These are phyloP conservation scores for Amiota minor DNA, from an alignment of 2,888 invertebrate genomes.

Conservation along the genomic window DNA sequence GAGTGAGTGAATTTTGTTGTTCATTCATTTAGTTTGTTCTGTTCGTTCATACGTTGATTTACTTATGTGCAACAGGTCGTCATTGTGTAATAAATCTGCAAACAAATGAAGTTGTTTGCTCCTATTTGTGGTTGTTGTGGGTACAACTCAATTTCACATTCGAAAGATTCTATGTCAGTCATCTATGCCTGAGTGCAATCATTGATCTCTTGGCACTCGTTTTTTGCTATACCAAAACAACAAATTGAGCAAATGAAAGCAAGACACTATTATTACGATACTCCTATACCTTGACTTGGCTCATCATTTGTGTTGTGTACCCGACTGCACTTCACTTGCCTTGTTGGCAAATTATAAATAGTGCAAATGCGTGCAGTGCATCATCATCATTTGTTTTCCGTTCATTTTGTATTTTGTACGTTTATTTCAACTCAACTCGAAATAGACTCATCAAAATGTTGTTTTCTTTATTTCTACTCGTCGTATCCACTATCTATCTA, in stretches of 20 bases:
- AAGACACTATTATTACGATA: no score
- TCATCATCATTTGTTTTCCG: slow-evolving; percentile 69
- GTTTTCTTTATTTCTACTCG: not conserved
- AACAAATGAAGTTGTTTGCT: slow-evolving; percentile 70
- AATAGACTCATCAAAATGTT: slow-evolving; percentile 34
- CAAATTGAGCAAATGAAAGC: not conserved
- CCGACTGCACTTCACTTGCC: slow-evolving; percentile 8
- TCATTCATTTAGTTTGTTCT: no score
- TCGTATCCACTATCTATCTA: no score
- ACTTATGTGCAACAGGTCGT: slow-evolving; percentile 11
- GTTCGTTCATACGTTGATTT: no score
- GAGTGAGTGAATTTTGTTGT: not conserved
- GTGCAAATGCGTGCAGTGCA: slow-evolving; percentile 65
- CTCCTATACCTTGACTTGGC: slow-evolving; percentile 13
- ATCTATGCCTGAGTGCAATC: slow-evolving; percentile 48
- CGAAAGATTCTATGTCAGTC: slow-evolving; percentile 51
- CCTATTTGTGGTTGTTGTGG: slow-evolving; percentile 21
- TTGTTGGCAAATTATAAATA: slow-evolving; percentile 59
- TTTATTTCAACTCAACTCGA: slow-evolving; percentile 2
- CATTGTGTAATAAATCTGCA: slow-evolving; percentile 65
- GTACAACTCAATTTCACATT: slow-evolving; percentile 34
- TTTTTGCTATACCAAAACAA: slow-evolving; percentile 36
- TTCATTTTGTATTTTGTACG: not conserved
- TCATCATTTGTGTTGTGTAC: not conserved
- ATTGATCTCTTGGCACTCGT: slow-evolving; percentile 71